Conservation (phyloP, 2,113 vertebrate genomes). For the Chaetops frenatus region DNA sequence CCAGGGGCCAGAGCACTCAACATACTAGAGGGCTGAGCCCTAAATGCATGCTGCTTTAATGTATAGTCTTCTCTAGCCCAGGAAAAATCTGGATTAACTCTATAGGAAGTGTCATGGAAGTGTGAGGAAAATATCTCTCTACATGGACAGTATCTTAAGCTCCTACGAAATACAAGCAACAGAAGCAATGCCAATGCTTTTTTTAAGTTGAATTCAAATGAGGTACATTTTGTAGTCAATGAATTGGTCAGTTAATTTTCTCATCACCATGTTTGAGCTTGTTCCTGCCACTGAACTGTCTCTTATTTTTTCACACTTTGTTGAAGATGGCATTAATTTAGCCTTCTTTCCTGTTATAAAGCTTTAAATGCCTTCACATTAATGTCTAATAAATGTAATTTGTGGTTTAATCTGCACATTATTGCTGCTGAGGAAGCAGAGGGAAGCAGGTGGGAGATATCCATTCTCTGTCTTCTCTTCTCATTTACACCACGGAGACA, state of each 20-base stretch:
- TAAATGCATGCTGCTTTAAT: background rate
- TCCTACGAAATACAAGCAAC: background rate
- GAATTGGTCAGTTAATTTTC: conserved; percentile 11
- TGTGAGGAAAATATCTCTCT: background rate
- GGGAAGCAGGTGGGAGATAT: background rate
- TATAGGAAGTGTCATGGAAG: background rate
- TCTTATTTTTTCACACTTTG: background rate
- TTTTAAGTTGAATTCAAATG: background rate
- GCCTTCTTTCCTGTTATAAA: background rate
- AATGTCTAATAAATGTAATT: background rate
- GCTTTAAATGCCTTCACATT: background rate
- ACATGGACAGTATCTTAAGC: accelerated
- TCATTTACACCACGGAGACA: background rate
- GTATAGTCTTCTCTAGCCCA: background rate
- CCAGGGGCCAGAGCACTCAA: background rate
- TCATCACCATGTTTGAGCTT: background rate
- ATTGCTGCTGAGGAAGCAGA: background rate
- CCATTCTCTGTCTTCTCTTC: background rate
- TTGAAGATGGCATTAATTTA: background rate
- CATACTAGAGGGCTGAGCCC: background rate
- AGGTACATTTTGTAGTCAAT: background rate
- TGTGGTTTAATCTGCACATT: background rate
- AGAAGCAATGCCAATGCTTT: background rate
- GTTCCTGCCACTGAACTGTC: background rate
- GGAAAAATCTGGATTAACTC: background rate